Conservation (phyloP, 2,797 vertebrate genomes). For the Eurystomus glaucurus region DNA sequence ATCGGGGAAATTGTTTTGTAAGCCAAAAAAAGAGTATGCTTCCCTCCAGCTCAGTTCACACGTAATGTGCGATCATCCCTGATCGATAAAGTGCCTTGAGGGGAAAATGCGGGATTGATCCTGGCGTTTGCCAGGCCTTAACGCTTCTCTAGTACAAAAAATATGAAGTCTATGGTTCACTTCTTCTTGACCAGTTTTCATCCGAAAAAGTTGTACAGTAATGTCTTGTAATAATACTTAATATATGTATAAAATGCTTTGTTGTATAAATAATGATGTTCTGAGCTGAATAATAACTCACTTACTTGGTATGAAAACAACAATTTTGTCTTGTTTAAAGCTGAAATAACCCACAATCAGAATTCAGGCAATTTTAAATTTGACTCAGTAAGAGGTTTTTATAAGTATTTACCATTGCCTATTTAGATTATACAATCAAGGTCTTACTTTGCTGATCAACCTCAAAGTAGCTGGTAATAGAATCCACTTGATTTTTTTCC, state of each 20-base stretch:
- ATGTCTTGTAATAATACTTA: neutral
- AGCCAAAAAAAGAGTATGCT: neutral
- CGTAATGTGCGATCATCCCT: accelerated
- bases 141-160: neutral
- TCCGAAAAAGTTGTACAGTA: neutral
- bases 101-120: neutral
- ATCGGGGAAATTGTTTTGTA: neutral
- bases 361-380: neutral
- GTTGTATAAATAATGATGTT: neutral
- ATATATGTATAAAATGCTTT: neutral
- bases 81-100: neutral
- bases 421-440: neutral
- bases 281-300: neutral
- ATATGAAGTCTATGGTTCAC: neutral
- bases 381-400: neutral
- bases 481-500: neutral
- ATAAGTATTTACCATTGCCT: neutral
- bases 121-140: neutral
- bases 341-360: neutral
- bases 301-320: neutral
- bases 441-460: neutral
- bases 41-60: neutral
- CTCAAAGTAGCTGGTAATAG: neutral
- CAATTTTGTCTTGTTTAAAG: neutral
- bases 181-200: neutral